These are phyloP conservation scores for Mixornis gularis DNA, from an alignment of 2,113 vertebrate genomes.

Conservation along the genomic window DNA sequence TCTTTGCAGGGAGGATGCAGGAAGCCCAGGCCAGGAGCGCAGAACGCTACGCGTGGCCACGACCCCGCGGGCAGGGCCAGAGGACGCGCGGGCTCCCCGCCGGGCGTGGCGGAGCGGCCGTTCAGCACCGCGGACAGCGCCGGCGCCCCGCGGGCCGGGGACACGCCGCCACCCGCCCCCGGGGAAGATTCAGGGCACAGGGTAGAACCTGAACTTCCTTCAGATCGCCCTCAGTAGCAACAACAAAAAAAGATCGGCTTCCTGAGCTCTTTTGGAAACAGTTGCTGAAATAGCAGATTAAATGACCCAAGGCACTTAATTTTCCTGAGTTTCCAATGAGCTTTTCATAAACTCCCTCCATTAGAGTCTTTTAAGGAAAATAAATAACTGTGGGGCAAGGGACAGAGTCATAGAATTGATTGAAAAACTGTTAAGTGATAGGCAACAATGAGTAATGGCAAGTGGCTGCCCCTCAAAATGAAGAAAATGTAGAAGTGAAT, in stretches of 20 bases:
- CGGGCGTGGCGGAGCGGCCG: accelerated
- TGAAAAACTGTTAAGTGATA: neutral
- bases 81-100: accelerated
- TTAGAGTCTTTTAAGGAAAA: neutral
- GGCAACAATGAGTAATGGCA: neutral
- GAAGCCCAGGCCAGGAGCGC: accelerated
- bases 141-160: accelerated
- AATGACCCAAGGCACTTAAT: neutral
- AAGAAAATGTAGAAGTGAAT: neutral
- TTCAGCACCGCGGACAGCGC: slow-evolving; percentile 16
- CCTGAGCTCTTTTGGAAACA: neutral
- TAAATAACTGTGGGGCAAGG: neutral
- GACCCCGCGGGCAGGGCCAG: accelerated
- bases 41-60: accelerated
- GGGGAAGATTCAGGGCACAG: accelerated
- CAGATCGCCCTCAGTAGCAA: accelerated
- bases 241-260: neutral
- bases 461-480: neutral
- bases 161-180: accelerated
- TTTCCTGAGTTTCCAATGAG: neutral
- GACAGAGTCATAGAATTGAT: neutral
- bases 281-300: neutral
- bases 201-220: accelerated
- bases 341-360: neutral
- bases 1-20: neutral